Conservation (phyloP, 2,113 vertebrate genomes). For the Sprattus sprattus region DNA sequence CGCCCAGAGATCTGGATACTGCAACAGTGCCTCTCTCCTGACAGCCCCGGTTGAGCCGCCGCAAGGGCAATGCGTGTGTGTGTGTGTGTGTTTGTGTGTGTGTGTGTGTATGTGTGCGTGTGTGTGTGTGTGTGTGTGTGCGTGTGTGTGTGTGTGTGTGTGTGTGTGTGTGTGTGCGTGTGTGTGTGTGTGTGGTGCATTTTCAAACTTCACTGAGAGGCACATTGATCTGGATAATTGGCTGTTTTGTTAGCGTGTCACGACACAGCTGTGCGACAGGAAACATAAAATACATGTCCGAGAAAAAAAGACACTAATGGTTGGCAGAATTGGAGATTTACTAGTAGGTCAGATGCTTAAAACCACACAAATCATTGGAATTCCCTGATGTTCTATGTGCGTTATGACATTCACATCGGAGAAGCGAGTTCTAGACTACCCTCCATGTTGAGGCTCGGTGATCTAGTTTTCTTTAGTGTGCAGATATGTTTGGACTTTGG, state of each 20-base stretch:
- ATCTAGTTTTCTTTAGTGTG: background rate
- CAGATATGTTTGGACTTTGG: background rate
- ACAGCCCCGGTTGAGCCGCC: conserved; percentile 54
- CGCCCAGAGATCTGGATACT: conserved; percentile 62
- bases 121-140: too few relatives aligned
- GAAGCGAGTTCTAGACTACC: background rate
- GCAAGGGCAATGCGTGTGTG: conserved; percentile 46
- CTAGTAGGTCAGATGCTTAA: background rate
- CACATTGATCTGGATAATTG: conserved; percentile 12
- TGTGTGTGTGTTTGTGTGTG: too few relatives aligned
- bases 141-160: too few relatives aligned
- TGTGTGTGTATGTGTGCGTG: too few relatives aligned
- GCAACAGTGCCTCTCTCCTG: conserved; percentile 59
- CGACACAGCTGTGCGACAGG: background rate
- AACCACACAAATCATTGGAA: background rate
- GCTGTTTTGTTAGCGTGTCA: conserved; percentile 1
- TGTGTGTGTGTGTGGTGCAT: too few relatives aligned
- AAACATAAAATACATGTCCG: background rate
- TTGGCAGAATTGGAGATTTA: background rate
- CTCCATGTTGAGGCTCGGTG: background rate
- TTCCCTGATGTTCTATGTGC: background rate
- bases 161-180: too few relatives aligned
- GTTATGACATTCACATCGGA: background rate
- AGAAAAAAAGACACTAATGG: background rate
- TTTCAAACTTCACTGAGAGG: background rate